These are phyloP conservation scores for Drosophila takahashii DNA, from an alignment of 1,140 invertebrate species.

Conservation along the genomic window DNA sequence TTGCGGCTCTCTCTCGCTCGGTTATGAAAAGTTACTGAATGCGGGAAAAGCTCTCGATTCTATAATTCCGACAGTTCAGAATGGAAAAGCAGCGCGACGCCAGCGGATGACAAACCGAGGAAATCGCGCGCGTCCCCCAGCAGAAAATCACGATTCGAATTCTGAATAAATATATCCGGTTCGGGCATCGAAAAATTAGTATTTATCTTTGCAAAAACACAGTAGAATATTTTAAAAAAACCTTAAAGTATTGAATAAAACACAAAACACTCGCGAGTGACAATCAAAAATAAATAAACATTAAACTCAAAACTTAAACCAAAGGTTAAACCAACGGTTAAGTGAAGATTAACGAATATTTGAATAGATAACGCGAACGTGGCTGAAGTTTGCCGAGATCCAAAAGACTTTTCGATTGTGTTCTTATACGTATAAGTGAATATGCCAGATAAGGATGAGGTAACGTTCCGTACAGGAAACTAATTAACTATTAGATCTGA, in stretches of 20 bases:
- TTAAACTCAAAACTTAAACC: conserved; percentile 4
- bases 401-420: conserved; percentile 49
- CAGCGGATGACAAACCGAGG: conserved; percentile 58
- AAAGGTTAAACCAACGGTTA: background rate
- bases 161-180: conserved; percentile 21
- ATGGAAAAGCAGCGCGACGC: conserved; percentile 76
- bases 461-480: conserved; percentile 36
- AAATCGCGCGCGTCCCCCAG: conserved; percentile 33
- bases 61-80: conserved; percentile 64
- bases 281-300: background rate
- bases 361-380: conserved; percentile 23
- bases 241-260: background rate
- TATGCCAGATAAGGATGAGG: conserved; percentile 69
- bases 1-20: conserved; percentile 7
- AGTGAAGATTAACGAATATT: conserved; percentile 1
- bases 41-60: conserved; percentile 66
- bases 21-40: conserved; percentile 50
- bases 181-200: background rate
- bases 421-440: conserved; percentile 50
- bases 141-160: conserved; percentile 1
- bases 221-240: conserved; percentile 1
- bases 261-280: background rate
- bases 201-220: background rate
- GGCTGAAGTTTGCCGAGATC: conserved; percentile 22
- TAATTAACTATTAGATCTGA: conserved; percentile 43